phyloP scores from a whole-genome alignment of 2,888 invertebrate genomes.

The Agapostemon virescens region DNA sequence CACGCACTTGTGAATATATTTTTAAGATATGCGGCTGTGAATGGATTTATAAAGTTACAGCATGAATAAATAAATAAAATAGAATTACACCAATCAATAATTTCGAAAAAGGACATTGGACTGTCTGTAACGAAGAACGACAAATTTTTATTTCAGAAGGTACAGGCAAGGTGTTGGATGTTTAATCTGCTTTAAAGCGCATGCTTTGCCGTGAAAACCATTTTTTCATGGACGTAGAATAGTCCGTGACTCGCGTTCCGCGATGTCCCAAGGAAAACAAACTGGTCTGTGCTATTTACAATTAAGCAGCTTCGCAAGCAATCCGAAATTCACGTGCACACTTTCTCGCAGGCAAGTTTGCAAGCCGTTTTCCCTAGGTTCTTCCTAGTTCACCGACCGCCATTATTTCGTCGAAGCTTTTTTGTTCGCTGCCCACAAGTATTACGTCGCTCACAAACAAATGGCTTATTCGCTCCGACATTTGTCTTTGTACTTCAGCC shows the following conservation, averaged over 20 bases:
- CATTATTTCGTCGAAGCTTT: slow-evolving; percentile 45
- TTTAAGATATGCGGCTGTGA: no score
- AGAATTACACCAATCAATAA: background rate
- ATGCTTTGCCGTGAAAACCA: background rate
- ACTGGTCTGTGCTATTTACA: background rate
- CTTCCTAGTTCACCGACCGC: slow-evolving; percentile 9
- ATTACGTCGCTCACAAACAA: slow-evolving; percentile 52
- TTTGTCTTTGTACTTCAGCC: slow-evolving; percentile 61
- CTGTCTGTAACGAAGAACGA: background rate
- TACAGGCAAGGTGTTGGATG: background rate
- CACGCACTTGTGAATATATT: no score
- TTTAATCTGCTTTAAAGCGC: background rate
- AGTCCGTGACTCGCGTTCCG: background rate
- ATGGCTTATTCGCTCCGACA: slow-evolving; percentile 60
- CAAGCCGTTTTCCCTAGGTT: background rate
- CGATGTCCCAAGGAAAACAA: background rate
- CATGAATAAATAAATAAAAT: no score
- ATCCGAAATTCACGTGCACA: background rate
- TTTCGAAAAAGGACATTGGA: background rate
- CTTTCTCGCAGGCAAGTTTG: background rate
- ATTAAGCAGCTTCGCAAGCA: background rate
- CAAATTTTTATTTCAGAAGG: background rate
- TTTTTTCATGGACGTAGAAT: background rate
- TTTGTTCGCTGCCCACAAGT: slow-evolving; percentile 29
- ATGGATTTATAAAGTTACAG: no score